Base-by-base conservation (phyloP, 2,888 invertebrate genomes). In the Trilocha varians region DNA sequence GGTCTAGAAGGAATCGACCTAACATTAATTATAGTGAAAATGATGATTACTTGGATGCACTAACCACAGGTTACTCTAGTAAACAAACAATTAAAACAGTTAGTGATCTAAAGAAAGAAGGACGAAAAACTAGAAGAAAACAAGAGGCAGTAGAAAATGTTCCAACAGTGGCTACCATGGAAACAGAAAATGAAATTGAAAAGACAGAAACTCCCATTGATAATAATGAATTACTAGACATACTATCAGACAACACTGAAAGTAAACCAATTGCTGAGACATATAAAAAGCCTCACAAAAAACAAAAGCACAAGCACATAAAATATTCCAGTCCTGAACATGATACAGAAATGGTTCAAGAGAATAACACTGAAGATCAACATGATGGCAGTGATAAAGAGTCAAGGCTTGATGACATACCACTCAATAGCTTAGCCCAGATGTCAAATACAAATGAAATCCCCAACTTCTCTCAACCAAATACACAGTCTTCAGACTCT, bases 21-120 rank as follows among this genome's bases (percentile, higher is more conserved):
- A 86, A 84, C 57, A 73, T 87, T 42, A 87, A 87, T 57, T 87
- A 89, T 79, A 75, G 87, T 84, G 77, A 88, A 83, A 78, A 87
- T 78, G 80, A 88, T 80, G 70, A 88, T 74, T 71, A 85, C 71
- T 55, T 88, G 65, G 70, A 87, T 70, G 69, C 70, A 46, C 44
- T 88, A 63, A 70, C 88, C 67, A 52, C 86, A 66, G 52, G 70
- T 63, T 62, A 74, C 64, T 51, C 69, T 49, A 61, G 44, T 49
- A 79, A 75, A 67, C 65, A 67, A 52, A 59, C 49, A 43, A 76
- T 68, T 47, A 83, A 74, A 69, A 76, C 79, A 44, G 75, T 82
- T 15, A 66, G 69, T 70, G 83, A 85, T 44, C 59, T 79, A 51
- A 77, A 80, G 62, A 78, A 76, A 53, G 83, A 87, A 63, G 59